Evolutionary conservation across 2,797 vertebrate genomes (phyloP).

Genomic region (Artibeus jamaicensis): DNA sequence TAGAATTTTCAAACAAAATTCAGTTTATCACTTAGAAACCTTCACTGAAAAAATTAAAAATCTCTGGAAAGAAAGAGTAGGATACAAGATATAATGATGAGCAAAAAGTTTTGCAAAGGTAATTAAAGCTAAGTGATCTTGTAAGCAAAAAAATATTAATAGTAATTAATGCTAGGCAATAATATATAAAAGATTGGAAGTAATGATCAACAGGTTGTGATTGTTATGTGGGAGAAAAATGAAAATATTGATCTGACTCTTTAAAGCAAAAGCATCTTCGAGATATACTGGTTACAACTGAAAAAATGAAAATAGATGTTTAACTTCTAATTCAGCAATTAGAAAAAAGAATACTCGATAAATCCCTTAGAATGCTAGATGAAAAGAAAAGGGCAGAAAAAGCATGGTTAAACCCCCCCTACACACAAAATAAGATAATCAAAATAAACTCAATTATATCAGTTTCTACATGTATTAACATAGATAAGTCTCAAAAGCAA

Average conservation of each 20-base stretch:
- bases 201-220: not conserved
- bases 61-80: not conserved
- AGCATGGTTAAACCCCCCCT: no score
- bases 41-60: not conserved
- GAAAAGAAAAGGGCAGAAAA: not conserved
- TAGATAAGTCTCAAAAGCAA: conserved; percentile 6
- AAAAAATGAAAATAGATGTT: not conserved
- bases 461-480: not conserved
- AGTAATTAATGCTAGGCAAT: not conserved
- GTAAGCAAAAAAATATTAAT: not conserved
- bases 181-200: not conserved
- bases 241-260: not conserved
- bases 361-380: not conserved
- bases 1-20: not conserved
- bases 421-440: not conserved
- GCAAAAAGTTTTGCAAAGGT: not conserved
- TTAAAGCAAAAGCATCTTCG: not conserved
- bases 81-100: not conserved
- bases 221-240: not conserved
- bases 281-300: not conserved
- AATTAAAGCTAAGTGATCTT: not conserved
- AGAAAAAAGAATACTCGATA: not conserved
- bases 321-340: not conserved
- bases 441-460: not conserved
- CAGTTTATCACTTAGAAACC: not conserved